These are phyloP conservation scores for Drosophila pegasa DNA, from an alignment of 2,888 invertebrate species.

Conservation along the genomic window DNA sequence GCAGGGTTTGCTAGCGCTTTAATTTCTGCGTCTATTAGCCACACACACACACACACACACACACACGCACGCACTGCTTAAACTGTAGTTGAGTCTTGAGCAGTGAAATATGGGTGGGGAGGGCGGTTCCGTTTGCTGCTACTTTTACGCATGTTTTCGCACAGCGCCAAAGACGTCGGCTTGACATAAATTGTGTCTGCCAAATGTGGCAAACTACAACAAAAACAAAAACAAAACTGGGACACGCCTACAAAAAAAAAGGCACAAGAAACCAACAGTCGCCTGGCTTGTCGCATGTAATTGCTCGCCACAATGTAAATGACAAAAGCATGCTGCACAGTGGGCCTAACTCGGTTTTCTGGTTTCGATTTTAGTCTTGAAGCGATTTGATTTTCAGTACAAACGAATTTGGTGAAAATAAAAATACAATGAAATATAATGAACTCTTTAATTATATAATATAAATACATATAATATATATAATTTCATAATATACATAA, in stretches of 20 bases:
- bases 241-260: slow-evolving; percentile 73
- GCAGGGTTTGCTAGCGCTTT: slow-evolving; percentile 58
- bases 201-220: slow-evolving; percentile 76
- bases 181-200: slow-evolving; percentile 76
- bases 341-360: too few relatives aligned
- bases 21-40: slow-evolving; percentile 59
- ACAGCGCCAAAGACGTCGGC: slow-evolving; percentile 70
- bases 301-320: slow-evolving; percentile 78
- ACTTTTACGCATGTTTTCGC: slow-evolving; percentile 80
- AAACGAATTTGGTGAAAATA: too few relatives aligned
- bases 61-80: slow-evolving; percentile 1
- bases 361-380: too few relatives aligned
- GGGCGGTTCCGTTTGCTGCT: slow-evolving; percentile 51
- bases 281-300: slow-evolving; percentile 74
- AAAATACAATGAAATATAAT: too few relatives aligned
- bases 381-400: too few relatives aligned
- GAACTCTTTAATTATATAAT: too few relatives aligned
- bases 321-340: slow-evolving; percentile 69
- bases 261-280: slow-evolving; percentile 66
- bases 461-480: too few relatives aligned
- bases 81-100: slow-evolving; percentile 8
- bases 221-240: slow-evolving; percentile 65
- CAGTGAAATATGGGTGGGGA: background rate
- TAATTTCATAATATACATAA: too few relatives aligned
- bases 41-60: slow-evolving; percentile 25